Evolutionary conservation across 2,888 invertebrate species (phyloP), one percentile per base, ranked within the genome.

Genomic region (Yponomeuta cagnagella): DNA sequence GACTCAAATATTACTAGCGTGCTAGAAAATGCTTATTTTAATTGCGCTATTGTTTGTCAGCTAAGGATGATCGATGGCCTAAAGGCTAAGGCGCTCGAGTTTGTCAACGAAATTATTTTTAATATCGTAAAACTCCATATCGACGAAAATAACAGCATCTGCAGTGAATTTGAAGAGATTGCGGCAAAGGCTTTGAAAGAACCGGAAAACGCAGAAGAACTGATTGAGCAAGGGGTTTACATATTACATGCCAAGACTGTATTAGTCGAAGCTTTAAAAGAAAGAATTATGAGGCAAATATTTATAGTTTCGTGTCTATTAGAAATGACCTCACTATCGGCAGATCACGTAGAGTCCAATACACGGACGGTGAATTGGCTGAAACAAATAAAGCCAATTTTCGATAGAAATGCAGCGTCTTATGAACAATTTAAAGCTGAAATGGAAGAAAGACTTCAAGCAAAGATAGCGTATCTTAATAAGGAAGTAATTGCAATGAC

Each of bases 281-380:
- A 95, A 76, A 93, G 95, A 77, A 96, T 98, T 72, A 89, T 94
- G 72, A 86, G 91, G 33, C 95, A 95, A 77, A 85, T 97, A 15
- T 90, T 93, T 75, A 94, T 95, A 76, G 93, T 95, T 76, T 94
- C 95, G 2, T 93, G 93, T 75, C 89, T 98, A 9, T 93, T 97
- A 75, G 97, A 97, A 79, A 94, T 96, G 83, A 96, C 96, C 8
- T 93, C 95, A 70, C 92, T 98, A 76, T 92, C 94, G 6, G 89
- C 93, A 37, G 95, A 96, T 68, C 97, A 98, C 78, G 94, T 97
- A 65, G 94, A 94, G 70, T 90, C 97, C 2, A 98, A 98, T 80
- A 94, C 96, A n/a, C 93, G 89, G 66, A 97, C 97, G 0, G 95
- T 98, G 0, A 95, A 95, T 76, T 98, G 98, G 98, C 88, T 97